A percentile compares a stretch with the other conserved stretches of the same genome.
phyloP scores from a whole-genome alignment of 2,888 invertebrate genomes.

The Nebria brevicollis region DNA sequence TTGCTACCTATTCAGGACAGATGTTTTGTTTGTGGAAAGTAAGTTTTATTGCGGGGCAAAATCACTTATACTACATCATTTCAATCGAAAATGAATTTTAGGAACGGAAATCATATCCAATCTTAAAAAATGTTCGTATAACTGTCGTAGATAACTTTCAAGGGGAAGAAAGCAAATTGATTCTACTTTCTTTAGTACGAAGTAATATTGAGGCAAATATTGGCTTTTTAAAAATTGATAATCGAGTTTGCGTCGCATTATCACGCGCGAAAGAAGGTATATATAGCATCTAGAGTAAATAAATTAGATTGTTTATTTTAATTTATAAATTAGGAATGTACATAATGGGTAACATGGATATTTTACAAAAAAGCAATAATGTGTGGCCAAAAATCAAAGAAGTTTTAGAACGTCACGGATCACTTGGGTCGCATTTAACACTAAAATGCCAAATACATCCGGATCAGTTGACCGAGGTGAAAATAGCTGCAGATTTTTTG shows the following conservation, averaged over 20 bases:
- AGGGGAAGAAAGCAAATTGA: constrained; percentile 82
- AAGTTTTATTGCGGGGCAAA: constrained; percentile 41
- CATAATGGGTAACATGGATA: constrained; percentile 77
- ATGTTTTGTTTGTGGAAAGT: constrained; percentile 69
- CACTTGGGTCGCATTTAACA: constrained; percentile 66
- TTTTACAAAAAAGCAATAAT: constrained; percentile 65
- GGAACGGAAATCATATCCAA: constrained; percentile 53
- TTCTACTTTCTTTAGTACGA: constrained; percentile 81
- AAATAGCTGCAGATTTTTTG: constrained; percentile 62
- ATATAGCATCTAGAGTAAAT: background rate
- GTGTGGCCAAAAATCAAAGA: constrained; percentile 69
- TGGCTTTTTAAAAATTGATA: constrained; percentile 76
- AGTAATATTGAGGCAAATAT: constrained; percentile 75
- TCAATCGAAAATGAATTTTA: constrained; percentile 46
- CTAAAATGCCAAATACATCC: constrained; percentile 67
- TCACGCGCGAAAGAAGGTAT: constrained; percentile 74
- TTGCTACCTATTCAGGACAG: constrained; percentile 79
- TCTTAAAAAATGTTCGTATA: constrained; percentile 67
- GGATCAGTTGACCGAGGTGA: constrained; percentile 60
- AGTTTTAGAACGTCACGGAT: constrained; percentile 64
- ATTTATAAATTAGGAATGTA: constrained; percentile 71
- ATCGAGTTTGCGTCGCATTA: constrained; percentile 81
- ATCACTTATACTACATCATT: too few species aligned
- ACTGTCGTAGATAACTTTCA: constrained; percentile 83
- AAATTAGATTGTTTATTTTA: constrained; percentile 53